Evolutionary conservation across 2,113 vertebrate species (phyloP).

Genomic region (Rousettus leschenaultii): DNA sequence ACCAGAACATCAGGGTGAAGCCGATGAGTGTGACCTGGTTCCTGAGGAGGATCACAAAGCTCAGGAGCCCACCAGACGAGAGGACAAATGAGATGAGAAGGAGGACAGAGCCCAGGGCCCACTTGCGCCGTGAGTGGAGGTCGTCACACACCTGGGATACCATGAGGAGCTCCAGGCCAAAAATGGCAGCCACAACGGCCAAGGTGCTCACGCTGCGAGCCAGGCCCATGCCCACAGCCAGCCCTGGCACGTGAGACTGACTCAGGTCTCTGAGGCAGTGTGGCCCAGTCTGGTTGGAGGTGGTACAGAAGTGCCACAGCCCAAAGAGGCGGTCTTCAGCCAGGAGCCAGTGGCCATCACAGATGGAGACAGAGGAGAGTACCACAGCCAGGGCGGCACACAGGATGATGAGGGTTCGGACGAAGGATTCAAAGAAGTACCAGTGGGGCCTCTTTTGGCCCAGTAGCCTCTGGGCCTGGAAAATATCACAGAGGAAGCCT

Average conservation of each 20-base stretch:
- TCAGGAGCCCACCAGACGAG: constrained; percentile 79
- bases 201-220: constrained; percentile 79
- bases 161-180: constrained; percentile 89
- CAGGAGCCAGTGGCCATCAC: constrained; percentile 87
- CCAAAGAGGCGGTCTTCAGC: constrained; percentile 78
- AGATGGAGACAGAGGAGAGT: constrained; percentile 85
- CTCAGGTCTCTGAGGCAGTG: constrained; percentile 81
- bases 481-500: background rate
- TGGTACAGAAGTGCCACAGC: constrained; percentile 86
- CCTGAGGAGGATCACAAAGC: constrained; percentile 82
- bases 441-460: constrained; percentile 35
- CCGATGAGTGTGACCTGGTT: constrained; percentile 71
- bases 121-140: constrained; percentile 74
- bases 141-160: constrained; percentile 88
- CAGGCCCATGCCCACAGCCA: constrained; percentile 76
- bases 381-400: constrained; percentile 82
- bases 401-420: constrained; percentile 85
- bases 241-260: constrained; percentile 73
- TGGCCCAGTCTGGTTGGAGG: constrained; percentile 34
- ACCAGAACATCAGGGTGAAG: constrained; percentile 88
- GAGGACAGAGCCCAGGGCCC: constrained; percentile 82
- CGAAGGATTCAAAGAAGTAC: constrained; percentile 83
- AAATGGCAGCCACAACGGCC: constrained; percentile 85
- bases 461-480: constrained; percentile 74
- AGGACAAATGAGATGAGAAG: constrained; percentile 82